Evolutionary conservation across 2,888 invertebrate genomes (phyloP), one percentile per base, ranked within the genome.

Genomic region (Yponomeuta sedellus): DNA sequence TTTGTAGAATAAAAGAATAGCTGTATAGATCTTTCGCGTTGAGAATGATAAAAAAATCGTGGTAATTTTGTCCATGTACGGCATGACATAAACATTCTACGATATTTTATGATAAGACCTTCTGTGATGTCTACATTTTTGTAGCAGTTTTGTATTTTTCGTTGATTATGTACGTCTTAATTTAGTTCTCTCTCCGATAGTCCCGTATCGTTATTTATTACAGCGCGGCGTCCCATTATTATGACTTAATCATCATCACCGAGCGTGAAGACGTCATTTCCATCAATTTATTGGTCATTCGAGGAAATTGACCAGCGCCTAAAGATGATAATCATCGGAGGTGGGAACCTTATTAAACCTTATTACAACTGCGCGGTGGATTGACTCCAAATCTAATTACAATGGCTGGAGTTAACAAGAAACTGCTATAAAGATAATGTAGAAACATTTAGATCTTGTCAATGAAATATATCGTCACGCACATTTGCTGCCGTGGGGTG

Each of bases 181-280:
- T 52, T 52, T 52, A 52, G 44, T 52, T 52, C 44, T 34, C 34
- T 8, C 34, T 34, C 8, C 34, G 34, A 34, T 34, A 34, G 34
- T 34, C 8, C 34, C 34, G 34, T 34, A 16, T 52, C 44, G 44
- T 52, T 52, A 52, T 52, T 52, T 52, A 52, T 52, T 52, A 52
- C 44, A 52, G 16, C 44, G 12, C 44, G 44, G 16, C 25, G 59
- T 20, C 11, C 22, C 20, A 20, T 59, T 22, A 59, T 59, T 22
- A 59, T 59, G 20, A 59, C 20, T 59, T 59, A 59, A 59, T 59
- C 59, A 59, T 59, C 59, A 59, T 22, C 25, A 22, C 16, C 44
- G 16, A 8, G 44, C 44, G 44, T 16, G 16, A 5, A 16, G 44
- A 52, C 8, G 59, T 20, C 59, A 59, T 25, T 59, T 12, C 25